Conservation (phyloP, 35 echinoderm and acorn worm genomes). For the Patiria miniata region DNA sequence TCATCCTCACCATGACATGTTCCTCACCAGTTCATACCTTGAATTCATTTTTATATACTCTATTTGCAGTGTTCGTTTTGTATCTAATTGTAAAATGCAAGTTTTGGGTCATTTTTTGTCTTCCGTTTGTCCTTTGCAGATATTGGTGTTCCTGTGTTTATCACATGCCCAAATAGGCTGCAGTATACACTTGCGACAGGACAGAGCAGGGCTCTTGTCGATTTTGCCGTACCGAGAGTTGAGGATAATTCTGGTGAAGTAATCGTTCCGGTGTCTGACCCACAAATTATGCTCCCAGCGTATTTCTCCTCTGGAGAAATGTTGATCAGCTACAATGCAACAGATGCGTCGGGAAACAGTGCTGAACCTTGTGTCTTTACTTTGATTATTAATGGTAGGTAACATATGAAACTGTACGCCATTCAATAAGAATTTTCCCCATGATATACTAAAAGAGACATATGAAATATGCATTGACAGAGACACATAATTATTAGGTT, state of each 20-base stretch:
- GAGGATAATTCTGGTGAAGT: conserved; percentile 41
- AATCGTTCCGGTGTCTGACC: neutral
- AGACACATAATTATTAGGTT: too few species aligned
- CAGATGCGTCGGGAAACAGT: conserved; percentile 9
- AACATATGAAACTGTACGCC: too few species aligned
- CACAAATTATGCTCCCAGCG: neutral
- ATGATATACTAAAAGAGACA: too few species aligned
- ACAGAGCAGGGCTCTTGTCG: neutral
- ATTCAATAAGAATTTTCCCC: too few species aligned
- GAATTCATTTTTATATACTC: too few species aligned
- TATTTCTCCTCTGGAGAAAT: neutral
- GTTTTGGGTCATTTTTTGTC: too few species aligned
- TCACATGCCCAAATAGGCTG: neutral
- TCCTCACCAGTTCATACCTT: too few species aligned
- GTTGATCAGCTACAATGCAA: conserved; percentile 27
- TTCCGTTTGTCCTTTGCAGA: neutral
- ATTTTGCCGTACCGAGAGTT: conserved; percentile 33
- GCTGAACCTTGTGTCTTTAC: neutral
- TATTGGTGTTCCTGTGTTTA: conserved; percentile 10
- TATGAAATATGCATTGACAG: too few species aligned
- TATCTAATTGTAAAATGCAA: too few species aligned
- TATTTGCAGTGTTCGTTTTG: too few species aligned
- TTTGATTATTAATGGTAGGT: neutral
- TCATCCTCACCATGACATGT: too few species aligned
- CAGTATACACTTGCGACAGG: neutral